phyloP scores from a whole-genome alignment of 2,113 vertebrate genomes.

The Corynorhinus townsendii region DNA sequence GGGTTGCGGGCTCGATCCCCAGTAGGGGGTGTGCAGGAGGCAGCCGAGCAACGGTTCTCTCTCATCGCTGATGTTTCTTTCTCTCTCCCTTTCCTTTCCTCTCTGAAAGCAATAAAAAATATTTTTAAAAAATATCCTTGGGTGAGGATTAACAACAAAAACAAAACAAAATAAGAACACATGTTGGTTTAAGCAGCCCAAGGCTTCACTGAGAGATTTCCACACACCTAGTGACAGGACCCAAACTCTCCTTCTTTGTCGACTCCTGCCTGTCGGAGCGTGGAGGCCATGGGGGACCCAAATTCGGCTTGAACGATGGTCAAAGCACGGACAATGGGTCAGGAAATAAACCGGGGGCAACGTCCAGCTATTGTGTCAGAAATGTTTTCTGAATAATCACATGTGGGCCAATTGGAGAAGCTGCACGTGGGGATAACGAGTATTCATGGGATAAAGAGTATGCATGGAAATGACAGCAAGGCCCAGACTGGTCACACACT shows the following conservation, averaged over 20 bases:
- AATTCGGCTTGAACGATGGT: neutral
- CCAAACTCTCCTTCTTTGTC: neutral
- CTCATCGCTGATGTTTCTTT: no score
- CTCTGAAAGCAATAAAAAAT: no score
- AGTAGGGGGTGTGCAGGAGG: no score
- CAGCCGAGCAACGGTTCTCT: no score
- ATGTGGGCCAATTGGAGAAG: neutral
- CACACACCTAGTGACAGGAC: neutral
- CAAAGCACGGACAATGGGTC: neutral
- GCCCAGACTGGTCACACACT: neutral
- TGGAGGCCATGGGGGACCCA: neutral
- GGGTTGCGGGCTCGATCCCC: no score
- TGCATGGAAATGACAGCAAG: neutral
- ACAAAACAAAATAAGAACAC: neutral
- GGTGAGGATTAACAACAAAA: no score
- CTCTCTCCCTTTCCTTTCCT: no score
- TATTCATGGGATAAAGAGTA: neutral
- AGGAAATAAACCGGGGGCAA: neutral
- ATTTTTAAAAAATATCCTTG: no score
- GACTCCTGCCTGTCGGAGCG: neutral
- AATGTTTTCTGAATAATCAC: neutral
- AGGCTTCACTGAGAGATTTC: neutral
- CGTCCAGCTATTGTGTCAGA: neutral
- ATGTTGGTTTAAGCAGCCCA: neutral
- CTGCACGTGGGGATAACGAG: neutral